These are phyloP conservation scores for Sebastes iracundus DNA, from an alignment of 2,797 vertebrate species.

Conservation along the genomic window DNA sequence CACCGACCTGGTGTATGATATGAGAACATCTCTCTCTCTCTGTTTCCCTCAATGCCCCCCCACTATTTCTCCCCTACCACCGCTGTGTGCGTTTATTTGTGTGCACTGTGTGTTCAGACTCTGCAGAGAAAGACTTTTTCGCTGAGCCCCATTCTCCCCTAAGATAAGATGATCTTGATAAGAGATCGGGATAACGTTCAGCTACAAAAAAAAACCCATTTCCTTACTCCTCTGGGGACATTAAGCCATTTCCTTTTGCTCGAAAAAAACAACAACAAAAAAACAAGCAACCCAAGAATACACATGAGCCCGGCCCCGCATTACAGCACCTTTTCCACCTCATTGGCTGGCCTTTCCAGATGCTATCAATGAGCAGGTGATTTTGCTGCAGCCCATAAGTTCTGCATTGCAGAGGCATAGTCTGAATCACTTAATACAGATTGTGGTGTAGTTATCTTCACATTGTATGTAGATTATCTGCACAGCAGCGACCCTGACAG, in stretches of 20 bases:
- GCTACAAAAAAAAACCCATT: slow-evolving; percentile 62
- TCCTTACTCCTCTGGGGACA: slow-evolving; percentile 36
- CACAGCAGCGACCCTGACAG: slow-evolving; percentile 10
- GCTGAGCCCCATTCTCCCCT: slow-evolving; percentile 28
- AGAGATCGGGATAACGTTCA: slow-evolving; percentile 50
- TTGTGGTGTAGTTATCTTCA: slow-evolving; percentile 25
- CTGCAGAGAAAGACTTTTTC: slow-evolving; percentile 27
- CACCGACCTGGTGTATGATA: not conserved
- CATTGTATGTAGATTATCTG: slow-evolving; percentile 15
- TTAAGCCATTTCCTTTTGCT: slow-evolving; percentile 49
- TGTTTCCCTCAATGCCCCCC: not conserved
- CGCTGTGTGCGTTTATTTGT: slow-evolving; percentile 21
- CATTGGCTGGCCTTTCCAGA: slow-evolving; percentile 60
- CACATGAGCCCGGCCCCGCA: slow-evolving; percentile 20
- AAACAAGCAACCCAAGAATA: slow-evolving; percentile 4
- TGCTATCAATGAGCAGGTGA: slow-evolving; percentile 71
- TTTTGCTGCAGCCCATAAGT: slow-evolving; percentile 71
- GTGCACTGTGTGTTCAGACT: slow-evolving; percentile 25
- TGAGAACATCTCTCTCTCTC: slow-evolving; percentile 6
- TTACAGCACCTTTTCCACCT: slow-evolving; percentile 61
- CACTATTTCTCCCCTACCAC: not conserved
- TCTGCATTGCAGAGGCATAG: slow-evolving; percentile 76
- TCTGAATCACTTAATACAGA: slow-evolving; percentile 58
- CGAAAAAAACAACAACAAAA: not conserved
- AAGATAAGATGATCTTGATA: slow-evolving; percentile 60